Conservation (phyloP, 1,140 invertebrate genomes). For the Penaeus chinensis region DNA sequence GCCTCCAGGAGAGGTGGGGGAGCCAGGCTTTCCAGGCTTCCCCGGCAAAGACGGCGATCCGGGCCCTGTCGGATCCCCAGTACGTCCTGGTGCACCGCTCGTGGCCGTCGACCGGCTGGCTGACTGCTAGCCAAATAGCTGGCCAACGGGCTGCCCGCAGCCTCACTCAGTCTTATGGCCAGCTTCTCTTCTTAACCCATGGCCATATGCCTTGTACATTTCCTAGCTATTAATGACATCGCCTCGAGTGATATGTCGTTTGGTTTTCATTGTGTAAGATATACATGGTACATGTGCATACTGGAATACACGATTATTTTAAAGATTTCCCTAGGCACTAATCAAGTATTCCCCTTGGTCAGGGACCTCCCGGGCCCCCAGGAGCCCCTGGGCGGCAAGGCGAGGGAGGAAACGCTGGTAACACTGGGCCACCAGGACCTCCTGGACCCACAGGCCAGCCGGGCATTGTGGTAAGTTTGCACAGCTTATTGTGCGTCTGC, state of each 20-base stretch:
- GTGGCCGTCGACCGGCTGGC: background rate
- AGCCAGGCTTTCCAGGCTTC: slow-evolving; percentile 56
- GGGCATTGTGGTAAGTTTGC: slow-evolving; percentile 55
- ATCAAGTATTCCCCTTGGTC: slow-evolving; percentile 68
- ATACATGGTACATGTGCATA: too few species aligned
- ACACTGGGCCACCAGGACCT: slow-evolving; percentile 68
- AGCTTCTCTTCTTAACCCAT: too few species aligned
- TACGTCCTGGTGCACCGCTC: slow-evolving; percentile 40
- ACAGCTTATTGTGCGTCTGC: background rate
- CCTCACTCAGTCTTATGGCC: too few species aligned
- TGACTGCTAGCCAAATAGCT: too few species aligned
- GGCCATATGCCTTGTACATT: too few species aligned
- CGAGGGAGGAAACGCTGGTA: slow-evolving; percentile 27
- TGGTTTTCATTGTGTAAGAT: too few species aligned
- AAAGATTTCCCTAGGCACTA: slow-evolving; percentile 64
- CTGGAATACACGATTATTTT: too few species aligned
- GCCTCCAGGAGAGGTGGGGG: slow-evolving; percentile 50
- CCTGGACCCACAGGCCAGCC: slow-evolving; percentile 68
- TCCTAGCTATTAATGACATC: too few species aligned
- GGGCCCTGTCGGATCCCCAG: slow-evolving; percentile 54
- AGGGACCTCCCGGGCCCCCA: slow-evolving; percentile 66
- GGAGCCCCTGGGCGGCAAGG: slow-evolving; percentile 68
- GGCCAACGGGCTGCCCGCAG: too few species aligned
- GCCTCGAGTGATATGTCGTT: too few species aligned
- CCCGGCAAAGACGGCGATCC: slow-evolving; percentile 55